phyloP scores from a whole-genome alignment of 2,113 vertebrate species.

The Pelusios castaneus region DNA sequence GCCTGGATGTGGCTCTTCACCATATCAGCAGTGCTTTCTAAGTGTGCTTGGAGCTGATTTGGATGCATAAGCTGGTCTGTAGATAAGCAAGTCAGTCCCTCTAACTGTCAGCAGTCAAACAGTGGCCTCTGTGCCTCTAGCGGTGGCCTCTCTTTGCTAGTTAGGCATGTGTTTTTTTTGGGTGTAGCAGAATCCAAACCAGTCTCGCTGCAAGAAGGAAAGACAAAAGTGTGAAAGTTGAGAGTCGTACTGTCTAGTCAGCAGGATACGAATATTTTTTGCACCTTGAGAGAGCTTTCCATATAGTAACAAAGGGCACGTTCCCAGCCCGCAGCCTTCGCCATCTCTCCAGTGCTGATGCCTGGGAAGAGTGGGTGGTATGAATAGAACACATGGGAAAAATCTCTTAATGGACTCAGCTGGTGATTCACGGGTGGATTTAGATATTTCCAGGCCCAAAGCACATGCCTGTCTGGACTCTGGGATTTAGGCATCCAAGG shows the following conservation, averaged over 20 bases:
- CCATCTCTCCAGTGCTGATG: constrained; percentile 5
- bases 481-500: not conserved
- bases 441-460: not conserved
- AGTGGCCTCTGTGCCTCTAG: not conserved
- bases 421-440: rapidly evolving
- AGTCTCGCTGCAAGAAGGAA: not conserved
- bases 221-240: not conserved
- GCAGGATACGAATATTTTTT: not conserved
- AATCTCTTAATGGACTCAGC: not conserved
- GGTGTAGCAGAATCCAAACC: not conserved
- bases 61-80: not conserved
- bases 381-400: not conserved
- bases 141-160: not conserved
- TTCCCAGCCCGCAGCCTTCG: not conserved
- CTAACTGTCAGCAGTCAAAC: not conserved
- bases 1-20: not conserved
- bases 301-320: not conserved
- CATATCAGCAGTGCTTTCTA: not conserved
- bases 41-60: not conserved
- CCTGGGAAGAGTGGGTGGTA: constrained; percentile 6
- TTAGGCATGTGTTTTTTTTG: not conserved
- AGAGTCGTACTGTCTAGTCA: not conserved
- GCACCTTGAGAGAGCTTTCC: not conserved
- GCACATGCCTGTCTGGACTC: not conserved
- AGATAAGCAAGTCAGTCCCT: not conserved